Evolutionary conservation across 2,797 vertebrate species (phyloP).

Genomic region (Sebastes dallii): DNA sequence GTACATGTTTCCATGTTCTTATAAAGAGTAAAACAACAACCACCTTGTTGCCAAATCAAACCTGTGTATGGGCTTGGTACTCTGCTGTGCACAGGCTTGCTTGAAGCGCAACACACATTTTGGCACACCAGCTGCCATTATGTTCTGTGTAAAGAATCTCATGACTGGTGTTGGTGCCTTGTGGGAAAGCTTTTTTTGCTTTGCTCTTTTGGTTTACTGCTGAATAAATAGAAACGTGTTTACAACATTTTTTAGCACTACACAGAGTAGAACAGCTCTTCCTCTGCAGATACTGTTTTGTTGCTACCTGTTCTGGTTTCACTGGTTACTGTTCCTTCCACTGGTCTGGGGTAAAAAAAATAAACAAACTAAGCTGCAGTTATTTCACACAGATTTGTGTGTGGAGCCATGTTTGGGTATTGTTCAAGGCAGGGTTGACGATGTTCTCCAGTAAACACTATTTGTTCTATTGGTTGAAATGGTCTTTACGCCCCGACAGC

Average conservation of each 20-base stretch:
- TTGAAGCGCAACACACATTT: background rate
- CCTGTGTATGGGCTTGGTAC: background rate
- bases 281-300: background rate
- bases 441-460: too few species aligned
- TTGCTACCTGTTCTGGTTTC: background rate
- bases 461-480: too few species aligned
- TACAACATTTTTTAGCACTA: background rate
- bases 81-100: conserved; percentile 13
- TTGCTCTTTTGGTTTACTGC: background rate
- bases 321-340: background rate
- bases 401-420: background rate
- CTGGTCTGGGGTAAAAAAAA: background rate
- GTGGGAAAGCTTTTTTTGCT: background rate
- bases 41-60: background rate
- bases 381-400: background rate
- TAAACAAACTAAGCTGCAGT: background rate
- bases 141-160: conserved; percentile 6
- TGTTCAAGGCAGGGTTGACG: too few species aligned
- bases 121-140: background rate
- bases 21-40: background rate
- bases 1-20: background rate
- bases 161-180: conserved; percentile 17
- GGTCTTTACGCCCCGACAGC: rapidly evolving
- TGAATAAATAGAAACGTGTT: background rate
- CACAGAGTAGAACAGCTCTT: background rate